Base-by-base conservation (phyloP, 2,888 invertebrate species). In the Amiota minor region DNA sequence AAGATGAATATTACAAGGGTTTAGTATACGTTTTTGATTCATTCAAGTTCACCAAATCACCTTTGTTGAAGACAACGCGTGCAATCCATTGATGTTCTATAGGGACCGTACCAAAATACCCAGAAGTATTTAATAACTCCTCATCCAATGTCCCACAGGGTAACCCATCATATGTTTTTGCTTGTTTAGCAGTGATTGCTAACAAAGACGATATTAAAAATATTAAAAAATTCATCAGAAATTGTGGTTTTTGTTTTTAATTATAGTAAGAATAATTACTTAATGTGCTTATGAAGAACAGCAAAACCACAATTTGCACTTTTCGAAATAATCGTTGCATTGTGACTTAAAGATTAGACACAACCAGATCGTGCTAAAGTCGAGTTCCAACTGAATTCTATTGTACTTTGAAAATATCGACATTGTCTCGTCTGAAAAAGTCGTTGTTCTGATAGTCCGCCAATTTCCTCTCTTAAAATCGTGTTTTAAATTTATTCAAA, bases 71-170 rank as follows among this genome's bases (percentile, higher is more conserved):
- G 0, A 72, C 74, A 1, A 83, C 80, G 6, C 78, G 79, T 0
- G 73, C 83, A 59, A 83, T 12, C 82, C 82, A 83, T 72, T 81
- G 82, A 16, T 83, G 81, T 61, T 83, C 82, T 1, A 77, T 80
- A 55, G 82, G 82, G 16, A 73, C 64, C 1, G 82, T 59, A 20
- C 59, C 59, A 20, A 20, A 59, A 2, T 20, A 16, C 12, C 59
- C 59, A 4, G 59, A 1, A 80, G n/a, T 12, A 83, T 2, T 12
- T 68, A 59, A 20, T 9, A 59, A 73, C 0, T 35, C 59, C 69
- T 83, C 80, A 45, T 6, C 46, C 1, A 59, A 20, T 20, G 16
- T 11, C 11, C 18, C 59, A 59, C 59, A 59, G 18, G 59, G 59
- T 20, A 59, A 18, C 9, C 59, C 59, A 20, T 59, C 20, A 18